Conservation (phyloP, 2,113 vertebrate species). For the Barnardius zonarius region DNA sequence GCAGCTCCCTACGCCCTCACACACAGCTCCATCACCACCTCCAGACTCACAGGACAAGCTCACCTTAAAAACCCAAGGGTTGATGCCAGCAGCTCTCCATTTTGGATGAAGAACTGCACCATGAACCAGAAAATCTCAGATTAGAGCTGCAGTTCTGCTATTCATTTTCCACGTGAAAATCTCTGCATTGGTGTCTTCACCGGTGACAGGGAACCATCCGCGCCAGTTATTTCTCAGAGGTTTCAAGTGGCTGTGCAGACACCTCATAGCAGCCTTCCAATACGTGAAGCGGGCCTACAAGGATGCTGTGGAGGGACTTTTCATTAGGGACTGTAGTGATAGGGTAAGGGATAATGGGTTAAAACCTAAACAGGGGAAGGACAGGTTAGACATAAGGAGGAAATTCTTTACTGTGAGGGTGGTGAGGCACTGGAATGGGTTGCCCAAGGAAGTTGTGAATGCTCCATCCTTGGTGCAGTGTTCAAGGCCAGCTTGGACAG, state of each 20-base stretch:
- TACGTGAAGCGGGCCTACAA: too few relatives aligned
- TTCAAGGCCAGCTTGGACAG: too few relatives aligned
- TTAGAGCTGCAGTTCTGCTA: neutral
- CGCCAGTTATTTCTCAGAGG: rapidly evolving
- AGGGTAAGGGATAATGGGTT: too few relatives aligned
- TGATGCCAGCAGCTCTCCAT: neutral
- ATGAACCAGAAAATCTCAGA: neutral
- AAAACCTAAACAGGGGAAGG: too few relatives aligned
- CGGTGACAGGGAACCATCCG: neutral
- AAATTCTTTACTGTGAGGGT: too few relatives aligned
- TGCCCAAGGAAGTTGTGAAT: too few relatives aligned
- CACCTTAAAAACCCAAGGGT: neutral
- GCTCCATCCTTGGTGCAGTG: too few relatives aligned
- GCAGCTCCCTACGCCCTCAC: rapidly evolving
- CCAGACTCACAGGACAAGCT: neutral
- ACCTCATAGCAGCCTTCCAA: too few relatives aligned
- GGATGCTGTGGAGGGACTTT: too few relatives aligned
- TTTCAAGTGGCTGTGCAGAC: neutral
- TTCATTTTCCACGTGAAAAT: rapidly evolving
- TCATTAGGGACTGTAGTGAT: too few relatives aligned
- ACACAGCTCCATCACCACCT: rapidly evolving
- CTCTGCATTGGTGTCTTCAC: rapidly evolving
- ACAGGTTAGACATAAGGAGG: too few relatives aligned
- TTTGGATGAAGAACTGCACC: neutral
- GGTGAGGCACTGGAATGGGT: too few relatives aligned